Evolutionary conservation across 1,140 invertebrate species (phyloP).

Genomic region (Agrypnia vestita): DNA sequence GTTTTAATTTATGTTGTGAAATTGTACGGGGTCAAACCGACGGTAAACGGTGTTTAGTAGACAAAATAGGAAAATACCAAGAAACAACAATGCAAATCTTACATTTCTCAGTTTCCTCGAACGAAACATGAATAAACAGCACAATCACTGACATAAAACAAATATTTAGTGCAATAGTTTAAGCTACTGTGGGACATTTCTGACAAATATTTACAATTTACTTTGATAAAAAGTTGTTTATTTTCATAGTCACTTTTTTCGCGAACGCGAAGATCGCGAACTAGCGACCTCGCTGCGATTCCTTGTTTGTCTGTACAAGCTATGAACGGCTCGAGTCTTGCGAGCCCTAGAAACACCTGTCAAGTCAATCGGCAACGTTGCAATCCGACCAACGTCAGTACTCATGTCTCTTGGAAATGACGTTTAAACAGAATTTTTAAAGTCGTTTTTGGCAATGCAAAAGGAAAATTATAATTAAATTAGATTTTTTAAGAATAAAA

Average conservation of each 20-base stretch:
- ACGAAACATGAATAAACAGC: conserved; percentile 23
- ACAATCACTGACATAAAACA: conserved; percentile 6
- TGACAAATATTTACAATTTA: neutral
- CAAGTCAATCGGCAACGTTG: too few relatives aligned
- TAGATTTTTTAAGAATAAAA: too few relatives aligned
- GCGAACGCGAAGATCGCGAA: neutral
- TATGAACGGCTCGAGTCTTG: neutral
- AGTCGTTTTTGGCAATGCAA: too few relatives aligned
- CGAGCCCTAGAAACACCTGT: neutral
- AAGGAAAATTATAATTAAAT: too few relatives aligned
- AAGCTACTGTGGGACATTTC: conserved; percentile 13
- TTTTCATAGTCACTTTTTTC: neutral
- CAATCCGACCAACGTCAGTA: too few relatives aligned
- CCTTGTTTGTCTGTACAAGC: neutral
- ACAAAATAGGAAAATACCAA: too few relatives aligned
- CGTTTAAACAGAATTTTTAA: too few relatives aligned
- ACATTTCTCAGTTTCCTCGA: conserved; percentile 17
- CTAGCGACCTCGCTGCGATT: neutral
- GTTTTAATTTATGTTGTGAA: too few relatives aligned
- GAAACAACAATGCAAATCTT: conserved; percentile 14
- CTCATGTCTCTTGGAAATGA: too few relatives aligned
- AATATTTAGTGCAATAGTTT: neutral
- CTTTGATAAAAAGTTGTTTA: conserved; percentile 17
- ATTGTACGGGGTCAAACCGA: too few relatives aligned
- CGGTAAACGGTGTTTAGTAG: too few relatives aligned